Conservation (phyloP, 2,888 invertebrate genomes). For the Schrankia costaestrigalis region DNA sequence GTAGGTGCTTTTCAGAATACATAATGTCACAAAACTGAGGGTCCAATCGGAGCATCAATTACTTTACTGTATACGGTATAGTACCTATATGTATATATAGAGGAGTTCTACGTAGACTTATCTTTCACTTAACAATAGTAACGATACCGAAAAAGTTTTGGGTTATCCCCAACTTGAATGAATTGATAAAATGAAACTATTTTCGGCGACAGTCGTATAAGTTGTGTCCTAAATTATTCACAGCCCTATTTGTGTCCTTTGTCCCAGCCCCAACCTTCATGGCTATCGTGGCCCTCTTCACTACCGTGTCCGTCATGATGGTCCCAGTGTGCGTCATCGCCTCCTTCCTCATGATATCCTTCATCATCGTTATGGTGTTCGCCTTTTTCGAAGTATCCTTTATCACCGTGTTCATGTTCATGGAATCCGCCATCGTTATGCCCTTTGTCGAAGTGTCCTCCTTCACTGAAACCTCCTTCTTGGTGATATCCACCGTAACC, state of each 20-base stretch:
- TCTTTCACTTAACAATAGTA: slow-evolving; percentile 7
- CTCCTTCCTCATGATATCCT: slow-evolving; percentile 88
- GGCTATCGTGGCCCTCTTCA: slow-evolving; percentile 88
- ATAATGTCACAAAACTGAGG: too few relatives aligned
- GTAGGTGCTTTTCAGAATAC: too few relatives aligned
- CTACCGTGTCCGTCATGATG: slow-evolving; percentile 86
- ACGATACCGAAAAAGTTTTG: too few relatives aligned
- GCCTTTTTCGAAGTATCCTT: slow-evolving; percentile 89
- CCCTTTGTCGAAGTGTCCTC: slow-evolving; percentile 89
- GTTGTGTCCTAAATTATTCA: too few relatives aligned
- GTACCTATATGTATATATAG: too few relatives aligned
- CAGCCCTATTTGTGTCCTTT: slow-evolving; percentile 68
- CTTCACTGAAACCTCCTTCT: slow-evolving; percentile 88
- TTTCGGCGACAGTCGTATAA: too few relatives aligned
- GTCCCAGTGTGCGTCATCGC: slow-evolving; percentile 86
- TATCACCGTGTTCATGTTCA: slow-evolving; percentile 88
- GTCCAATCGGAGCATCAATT: too few relatives aligned
- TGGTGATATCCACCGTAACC: slow-evolving; percentile 89
- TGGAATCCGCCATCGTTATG: slow-evolving; percentile 88
- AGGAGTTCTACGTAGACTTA: too few relatives aligned
- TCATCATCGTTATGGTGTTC: slow-evolving; percentile 88
- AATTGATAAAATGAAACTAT: too few relatives aligned
- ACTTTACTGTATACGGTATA: too few relatives aligned
- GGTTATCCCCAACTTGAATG: too few relatives aligned
- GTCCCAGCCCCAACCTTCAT: slow-evolving; percentile 87